Conservation (phyloP, 2,113 vertebrate genomes). For the Guaruba guarouba region DNA sequence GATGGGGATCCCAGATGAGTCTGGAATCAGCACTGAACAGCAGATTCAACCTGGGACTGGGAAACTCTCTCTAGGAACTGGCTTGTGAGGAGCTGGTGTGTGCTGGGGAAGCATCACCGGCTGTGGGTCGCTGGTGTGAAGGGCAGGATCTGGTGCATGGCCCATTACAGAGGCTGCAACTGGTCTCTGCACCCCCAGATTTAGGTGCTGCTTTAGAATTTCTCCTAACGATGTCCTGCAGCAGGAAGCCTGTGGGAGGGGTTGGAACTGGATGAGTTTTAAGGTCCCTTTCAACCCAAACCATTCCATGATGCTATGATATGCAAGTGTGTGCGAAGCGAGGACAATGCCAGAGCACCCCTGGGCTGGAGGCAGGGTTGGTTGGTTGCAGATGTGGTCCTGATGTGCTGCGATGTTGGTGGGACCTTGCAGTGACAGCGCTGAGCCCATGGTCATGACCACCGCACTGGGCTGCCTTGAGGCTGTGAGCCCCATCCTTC, state of each 20-base stretch:
- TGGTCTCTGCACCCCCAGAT: neutral
- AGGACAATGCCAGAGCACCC: neutral
- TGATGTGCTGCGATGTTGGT: neutral
- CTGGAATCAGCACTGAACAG: neutral
- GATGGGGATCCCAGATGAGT: neutral
- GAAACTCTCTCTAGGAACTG: neutral
- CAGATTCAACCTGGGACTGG: neutral
- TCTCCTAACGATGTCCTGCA: neutral
- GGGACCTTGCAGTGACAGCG: neutral
- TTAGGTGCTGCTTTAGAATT: neutral
- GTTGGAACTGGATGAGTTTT: neutral
- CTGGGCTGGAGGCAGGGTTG: neutral
- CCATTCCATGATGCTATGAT: neutral
- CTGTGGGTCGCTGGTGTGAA: neutral
- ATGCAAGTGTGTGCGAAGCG: rapidly evolving
- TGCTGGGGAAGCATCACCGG: rapidly evolving
- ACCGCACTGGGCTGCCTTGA: neutral
- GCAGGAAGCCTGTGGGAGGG: neutral
- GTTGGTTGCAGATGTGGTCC: neutral
- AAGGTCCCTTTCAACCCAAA: neutral
- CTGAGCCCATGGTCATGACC: neutral
- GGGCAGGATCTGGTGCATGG: neutral
- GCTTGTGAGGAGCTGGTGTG: neutral
- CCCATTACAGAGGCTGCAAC: neutral
- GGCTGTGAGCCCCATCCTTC: neutral